Percentiles rank a stretch among this genome's conserved stretches.
Conservation (phyloP, 2,113 vertebrate species). For the Clupea harengus region DNA sequence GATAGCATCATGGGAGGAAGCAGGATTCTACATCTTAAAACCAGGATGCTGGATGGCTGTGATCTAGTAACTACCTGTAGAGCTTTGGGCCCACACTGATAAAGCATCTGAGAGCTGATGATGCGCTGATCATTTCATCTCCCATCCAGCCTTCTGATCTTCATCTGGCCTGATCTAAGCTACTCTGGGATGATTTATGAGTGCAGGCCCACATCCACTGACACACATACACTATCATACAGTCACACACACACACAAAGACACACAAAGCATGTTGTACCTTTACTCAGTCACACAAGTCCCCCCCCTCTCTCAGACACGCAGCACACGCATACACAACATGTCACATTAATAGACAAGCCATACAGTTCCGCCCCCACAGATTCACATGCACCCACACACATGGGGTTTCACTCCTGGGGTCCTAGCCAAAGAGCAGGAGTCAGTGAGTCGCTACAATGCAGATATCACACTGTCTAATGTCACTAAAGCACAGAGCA, state of each 20-base stretch:
- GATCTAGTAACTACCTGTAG: background rate
- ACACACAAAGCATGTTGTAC: background rate
- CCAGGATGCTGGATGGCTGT: background rate
- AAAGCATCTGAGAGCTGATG: background rate
- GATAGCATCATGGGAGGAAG: background rate
- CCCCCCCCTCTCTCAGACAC: background rate
- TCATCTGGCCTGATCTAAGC: background rate
- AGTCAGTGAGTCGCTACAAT: constrained; percentile 5
- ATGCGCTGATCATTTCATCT: too few relatives aligned
- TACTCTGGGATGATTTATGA: background rate
- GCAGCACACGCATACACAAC: background rate
- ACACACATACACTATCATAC: background rate
- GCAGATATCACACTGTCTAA: background rate
- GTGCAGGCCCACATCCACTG: background rate
- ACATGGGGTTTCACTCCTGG: background rate
- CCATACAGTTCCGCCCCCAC: too few relatives aligned
- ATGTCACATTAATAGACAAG: too few relatives aligned
- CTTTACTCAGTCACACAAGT: background rate
- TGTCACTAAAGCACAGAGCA: constrained; percentile 12
- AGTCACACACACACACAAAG: background rate
- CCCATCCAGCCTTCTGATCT: background rate
- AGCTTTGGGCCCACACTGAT: background rate
- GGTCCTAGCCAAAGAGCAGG: background rate
- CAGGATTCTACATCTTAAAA: background rate
- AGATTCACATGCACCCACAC: background rate